A percentile compares a stretch with the other conserved stretches of the same genome.
Conservation (phyloP, 1,140 invertebrate genomes). For the Babylonia areolata region DNA sequence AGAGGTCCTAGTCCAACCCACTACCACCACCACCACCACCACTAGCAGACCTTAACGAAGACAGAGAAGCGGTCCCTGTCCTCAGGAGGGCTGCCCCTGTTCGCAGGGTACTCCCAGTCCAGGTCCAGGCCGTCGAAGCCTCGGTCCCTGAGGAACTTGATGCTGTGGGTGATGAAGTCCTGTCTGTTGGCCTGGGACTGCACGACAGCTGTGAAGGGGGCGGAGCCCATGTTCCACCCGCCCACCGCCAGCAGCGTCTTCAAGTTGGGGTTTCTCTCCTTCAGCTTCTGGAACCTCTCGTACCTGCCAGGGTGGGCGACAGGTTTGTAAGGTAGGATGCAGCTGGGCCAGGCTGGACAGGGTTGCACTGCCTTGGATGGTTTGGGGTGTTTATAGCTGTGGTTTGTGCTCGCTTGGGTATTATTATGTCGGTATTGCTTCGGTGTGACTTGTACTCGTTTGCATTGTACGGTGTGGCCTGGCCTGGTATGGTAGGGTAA, state of each 20-base stretch:
- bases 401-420: no score
- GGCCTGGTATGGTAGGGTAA: no score
- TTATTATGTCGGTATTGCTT: no score
- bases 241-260: conserved; percentile 95
- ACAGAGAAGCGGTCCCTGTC: conserved; percentile 93
- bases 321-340: no score
- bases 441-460: no score
- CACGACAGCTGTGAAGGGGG: conserved; percentile 76
- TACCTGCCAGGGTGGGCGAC: no score
- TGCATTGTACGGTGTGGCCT: no score
- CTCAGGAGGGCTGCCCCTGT: conserved; percentile 90
- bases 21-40: no score
- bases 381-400: no score
- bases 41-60: conserved; percentile 90
- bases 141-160: conserved; percentile 92
- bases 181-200: conserved; percentile 35
- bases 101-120: conserved; percentile 96
- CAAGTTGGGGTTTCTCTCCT: conserved; percentile 93
- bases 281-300: conserved; percentile 77
- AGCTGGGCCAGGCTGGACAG: no score
- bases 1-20: no score
- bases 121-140: conserved; percentile 82
- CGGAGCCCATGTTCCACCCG: conserved; percentile 95
- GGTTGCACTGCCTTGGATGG: no score
- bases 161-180: conserved; percentile 74